Percentiles rank a stretch among this genome's conserved stretches.
phyloP scores from a whole-genome alignment of 1,140 invertebrate species.

The Ridgeia piscesae region DNA sequence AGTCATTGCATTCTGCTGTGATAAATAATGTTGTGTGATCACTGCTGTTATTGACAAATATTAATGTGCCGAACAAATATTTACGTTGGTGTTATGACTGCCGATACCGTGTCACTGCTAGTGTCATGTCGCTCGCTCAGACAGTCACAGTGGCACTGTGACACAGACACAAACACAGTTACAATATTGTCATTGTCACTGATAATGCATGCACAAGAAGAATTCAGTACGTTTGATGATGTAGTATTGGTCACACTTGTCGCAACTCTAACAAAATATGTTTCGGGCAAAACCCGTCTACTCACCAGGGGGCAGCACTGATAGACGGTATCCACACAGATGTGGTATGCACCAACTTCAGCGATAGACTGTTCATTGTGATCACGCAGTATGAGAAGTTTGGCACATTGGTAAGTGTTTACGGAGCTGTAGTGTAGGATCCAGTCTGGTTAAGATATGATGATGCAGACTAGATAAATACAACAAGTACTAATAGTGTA shows the following conservation, averaged over 20 bases:
- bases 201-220: no score
- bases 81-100: no score
- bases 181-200: no score
- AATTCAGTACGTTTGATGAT: neutral
- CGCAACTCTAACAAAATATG: neutral
- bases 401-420: conserved; percentile 40
- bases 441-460: neutral
- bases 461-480: neutral
- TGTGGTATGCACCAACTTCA: conserved; percentile 37
- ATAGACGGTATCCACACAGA: conserved; percentile 38
- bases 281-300: neutral
- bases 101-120: no score
- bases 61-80: neutral
- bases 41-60: neutral
- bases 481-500: neutral
- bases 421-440: neutral
- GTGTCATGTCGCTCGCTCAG: no score
- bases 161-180: no score
- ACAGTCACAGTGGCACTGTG: no score
- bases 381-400: conserved; percentile 43
- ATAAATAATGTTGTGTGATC: neutral
- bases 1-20: neutral
- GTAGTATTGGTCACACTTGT: neutral
- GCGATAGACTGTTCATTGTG: conserved; percentile 38
- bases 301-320: neutral